phyloP scores from a whole-genome alignment of 2,888 invertebrate species.

The Morinoia aosen region DNA sequence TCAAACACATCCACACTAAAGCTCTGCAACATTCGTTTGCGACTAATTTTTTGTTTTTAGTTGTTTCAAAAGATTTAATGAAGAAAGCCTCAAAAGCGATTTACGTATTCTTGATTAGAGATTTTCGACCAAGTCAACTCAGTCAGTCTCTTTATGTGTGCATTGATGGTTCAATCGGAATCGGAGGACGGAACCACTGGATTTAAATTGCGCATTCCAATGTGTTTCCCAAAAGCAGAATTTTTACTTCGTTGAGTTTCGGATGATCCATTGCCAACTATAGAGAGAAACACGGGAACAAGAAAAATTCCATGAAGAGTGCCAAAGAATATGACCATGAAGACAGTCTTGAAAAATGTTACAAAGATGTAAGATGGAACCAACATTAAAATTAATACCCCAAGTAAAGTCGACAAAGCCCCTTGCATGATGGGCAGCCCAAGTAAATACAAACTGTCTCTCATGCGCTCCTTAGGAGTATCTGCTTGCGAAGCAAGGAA shows the following conservation, averaged over 20 bases:
- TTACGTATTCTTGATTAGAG: no score
- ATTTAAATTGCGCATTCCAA: no score
- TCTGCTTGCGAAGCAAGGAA: slow-evolving; percentile 70
- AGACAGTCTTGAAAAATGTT: slow-evolving; percentile 77
- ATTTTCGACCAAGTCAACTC: no score
- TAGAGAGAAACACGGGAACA: slow-evolving; percentile 86
- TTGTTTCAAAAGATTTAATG: no score
- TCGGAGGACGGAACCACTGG: no score
- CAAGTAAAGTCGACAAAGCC: slow-evolving; percentile 90
- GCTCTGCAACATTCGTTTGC: no score
- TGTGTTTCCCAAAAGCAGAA: no score
- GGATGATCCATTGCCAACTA: slow-evolving; percentile 84
- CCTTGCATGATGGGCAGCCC: slow-evolving; percentile 80
- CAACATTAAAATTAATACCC: slow-evolving; percentile 86
- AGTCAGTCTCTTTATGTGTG: no score
- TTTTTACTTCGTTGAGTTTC: background rate
- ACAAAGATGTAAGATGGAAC: slow-evolving; percentile 93
- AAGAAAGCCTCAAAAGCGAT: no score
- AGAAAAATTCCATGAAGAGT: slow-evolving; percentile 93
- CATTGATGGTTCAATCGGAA: no score
- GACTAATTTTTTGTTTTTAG: no score
- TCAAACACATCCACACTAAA: no score
- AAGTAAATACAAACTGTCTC: slow-evolving; percentile 72
- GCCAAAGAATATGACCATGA: slow-evolving; percentile 93
- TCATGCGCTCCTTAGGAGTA: slow-evolving; percentile 68